Conservation (phyloP, 2,888 invertebrate genomes). For the Punctoribates punctum region DNA sequence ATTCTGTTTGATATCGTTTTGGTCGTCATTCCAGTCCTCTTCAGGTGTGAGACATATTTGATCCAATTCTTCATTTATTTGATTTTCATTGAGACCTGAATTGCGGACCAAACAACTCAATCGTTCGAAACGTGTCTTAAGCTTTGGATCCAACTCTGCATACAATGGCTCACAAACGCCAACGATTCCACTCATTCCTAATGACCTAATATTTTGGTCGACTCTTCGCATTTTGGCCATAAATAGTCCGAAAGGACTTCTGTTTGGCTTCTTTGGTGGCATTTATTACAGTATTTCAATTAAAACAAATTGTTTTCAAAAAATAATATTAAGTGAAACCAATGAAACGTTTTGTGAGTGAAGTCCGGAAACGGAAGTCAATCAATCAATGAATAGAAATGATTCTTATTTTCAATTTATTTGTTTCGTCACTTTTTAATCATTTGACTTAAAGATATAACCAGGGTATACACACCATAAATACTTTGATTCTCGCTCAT, state of each 20-base stretch:
- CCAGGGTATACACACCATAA: too few relatives aligned
- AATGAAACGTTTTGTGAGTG: too few relatives aligned
- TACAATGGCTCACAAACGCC: background rate
- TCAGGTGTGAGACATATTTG: background rate
- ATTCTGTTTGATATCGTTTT: too few relatives aligned
- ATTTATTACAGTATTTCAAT: background rate
- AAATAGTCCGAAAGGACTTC: background rate
- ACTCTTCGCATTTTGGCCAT: background rate
- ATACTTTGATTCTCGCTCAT: too few relatives aligned
- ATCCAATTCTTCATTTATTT: background rate
- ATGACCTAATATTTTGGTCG: background rate
- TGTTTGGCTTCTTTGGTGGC: background rate
- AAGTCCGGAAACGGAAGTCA: too few relatives aligned
- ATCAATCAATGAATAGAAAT: too few relatives aligned
- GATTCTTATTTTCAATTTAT: too few relatives aligned
- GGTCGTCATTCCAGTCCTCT: too few relatives aligned
- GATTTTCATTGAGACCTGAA: background rate
- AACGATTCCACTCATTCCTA: background rate
- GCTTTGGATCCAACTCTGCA: background rate
- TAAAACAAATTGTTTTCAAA: too few relatives aligned
- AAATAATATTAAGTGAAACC: too few relatives aligned
- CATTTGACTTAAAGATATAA: too few relatives aligned
- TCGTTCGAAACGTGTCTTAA: background rate
- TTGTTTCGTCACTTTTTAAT: too few relatives aligned
- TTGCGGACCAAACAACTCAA: conserved; percentile 6